Base-by-base conservation (phyloP, 1,140 invertebrate species). In the Drosophila ficusphila region DNA sequence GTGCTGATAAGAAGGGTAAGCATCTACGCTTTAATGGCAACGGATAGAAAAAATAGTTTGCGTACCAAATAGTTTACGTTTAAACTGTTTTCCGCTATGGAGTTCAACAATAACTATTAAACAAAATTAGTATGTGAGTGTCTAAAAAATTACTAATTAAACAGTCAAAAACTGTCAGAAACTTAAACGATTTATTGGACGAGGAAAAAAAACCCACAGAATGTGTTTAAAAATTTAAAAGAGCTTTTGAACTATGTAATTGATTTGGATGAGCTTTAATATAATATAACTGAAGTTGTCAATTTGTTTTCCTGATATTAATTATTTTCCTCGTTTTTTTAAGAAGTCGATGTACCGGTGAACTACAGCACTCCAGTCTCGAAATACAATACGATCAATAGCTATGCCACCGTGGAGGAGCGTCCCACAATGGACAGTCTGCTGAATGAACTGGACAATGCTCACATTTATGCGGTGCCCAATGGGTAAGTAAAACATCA, bases 351-450 rank as follows among this genome's bases (percentile, higher is more conserved):
- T 60, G 79, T 90, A 38, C 90, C 90, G 9, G 69, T 71, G n/a
- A 90, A 77, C 21, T 90, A 90, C 36, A 83, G 85, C 62, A 78
- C 79, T 6, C 82, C 82, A 18, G 74, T 69, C n/a, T 90, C 88
- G 23, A 90, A 90, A 53, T 90, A 83, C 33, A 90, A 90, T 48
- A 90, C 89, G 11, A 79, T 53, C 38, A 90, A 90, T 52, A 90
- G 79, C 61, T 90, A 90, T 53, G 76, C 85, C 27, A 71, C 89
- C 16, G 89, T 89, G 44, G 89, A 90, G 42, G 89, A 90, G 44
- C 93, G 96, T 49, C 96, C 96, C 11, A 95, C 96, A 0, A 96
- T 98, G 39, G 97, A 98, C 91, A 96, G 95, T 69, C 93, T 98
- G 16, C 92, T 98, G 11, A 97, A 98, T 68, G 97, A 98, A 91